These are phyloP conservation scores for Chascanopsetta lugubris DNA, from an alignment of 2,113 vertebrate species.

Conservation along the genomic window DNA sequence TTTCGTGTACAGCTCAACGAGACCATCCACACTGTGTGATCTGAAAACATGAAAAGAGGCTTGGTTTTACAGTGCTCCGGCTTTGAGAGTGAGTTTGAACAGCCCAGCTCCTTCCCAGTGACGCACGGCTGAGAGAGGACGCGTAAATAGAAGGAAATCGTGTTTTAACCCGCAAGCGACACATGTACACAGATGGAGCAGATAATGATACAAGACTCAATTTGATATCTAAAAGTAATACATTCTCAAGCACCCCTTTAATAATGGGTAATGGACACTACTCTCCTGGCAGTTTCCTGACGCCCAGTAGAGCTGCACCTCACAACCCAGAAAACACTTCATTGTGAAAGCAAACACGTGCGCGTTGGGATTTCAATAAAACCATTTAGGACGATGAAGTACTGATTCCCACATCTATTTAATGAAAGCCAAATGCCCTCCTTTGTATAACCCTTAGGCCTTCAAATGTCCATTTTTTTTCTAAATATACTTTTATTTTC, in stretches of 20 bases:
- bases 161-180: background rate
- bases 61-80: background rate
- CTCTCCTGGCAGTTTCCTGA: background rate
- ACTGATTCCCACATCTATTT: conserved; percentile 8
- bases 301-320: background rate
- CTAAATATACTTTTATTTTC: too few relatives aligned
- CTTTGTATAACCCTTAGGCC: background rate
- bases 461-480: too few relatives aligned
- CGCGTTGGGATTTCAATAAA: background rate
- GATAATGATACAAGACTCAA: background rate
- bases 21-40: background rate
- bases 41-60: conserved; percentile 4
- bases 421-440: background rate
- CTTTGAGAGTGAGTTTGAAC: background rate
- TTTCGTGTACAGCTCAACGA: background rate
- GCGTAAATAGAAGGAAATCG: background rate
- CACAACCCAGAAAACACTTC: background rate
- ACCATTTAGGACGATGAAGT: background rate
- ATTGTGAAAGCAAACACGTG: too few relatives aligned
- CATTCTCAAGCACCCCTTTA: background rate
- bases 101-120: background rate
- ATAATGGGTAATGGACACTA: background rate
- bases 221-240: background rate
- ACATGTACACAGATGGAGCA: too few relatives aligned
- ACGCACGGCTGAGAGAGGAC: background rate